phyloP scores from a whole-genome alignment of 2,113 vertebrate genomes.

The Camelus bactrianus region DNA sequence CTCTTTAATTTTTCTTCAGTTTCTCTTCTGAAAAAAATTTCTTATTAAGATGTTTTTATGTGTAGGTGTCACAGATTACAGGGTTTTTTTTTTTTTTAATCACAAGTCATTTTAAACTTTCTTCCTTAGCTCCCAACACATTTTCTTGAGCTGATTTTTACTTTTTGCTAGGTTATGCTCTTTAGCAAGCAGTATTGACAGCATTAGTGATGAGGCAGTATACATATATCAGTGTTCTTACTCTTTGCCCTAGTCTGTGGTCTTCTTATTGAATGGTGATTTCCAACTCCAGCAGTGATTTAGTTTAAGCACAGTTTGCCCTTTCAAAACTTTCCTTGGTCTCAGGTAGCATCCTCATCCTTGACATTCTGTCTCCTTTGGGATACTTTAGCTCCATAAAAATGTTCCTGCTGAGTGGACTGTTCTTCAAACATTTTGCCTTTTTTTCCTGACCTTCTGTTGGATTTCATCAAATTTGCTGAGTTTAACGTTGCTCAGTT shows the following conservation, averaged over 20 bases:
- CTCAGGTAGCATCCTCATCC: background rate
- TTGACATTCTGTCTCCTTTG: background rate
- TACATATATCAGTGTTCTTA: background rate
- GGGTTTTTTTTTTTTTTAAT: background rate
- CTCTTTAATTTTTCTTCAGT: background rate
- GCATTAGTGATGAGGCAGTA: background rate
- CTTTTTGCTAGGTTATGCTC: background rate
- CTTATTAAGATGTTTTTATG: slow-evolving; percentile 19
- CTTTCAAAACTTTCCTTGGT: background rate
- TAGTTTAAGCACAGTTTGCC: background rate
- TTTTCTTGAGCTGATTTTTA: background rate
- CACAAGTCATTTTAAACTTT: background rate
- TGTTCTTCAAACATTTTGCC: background rate
- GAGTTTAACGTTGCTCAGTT: background rate
- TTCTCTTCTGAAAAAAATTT: slow-evolving; percentile 32
- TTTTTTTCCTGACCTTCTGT: background rate
- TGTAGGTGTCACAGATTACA: background rate
- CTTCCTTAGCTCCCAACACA: background rate
- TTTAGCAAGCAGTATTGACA: background rate
- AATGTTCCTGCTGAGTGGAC: background rate
- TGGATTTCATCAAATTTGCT: slow-evolving; percentile 1
- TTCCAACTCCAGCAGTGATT: background rate
- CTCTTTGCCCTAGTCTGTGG: background rate
- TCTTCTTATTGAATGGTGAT: background rate
- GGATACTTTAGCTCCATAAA: background rate